These are phyloP conservation scores for Chionis minor DNA, from an alignment of 2,113 vertebrate species.

Conservation along the genomic window DNA sequence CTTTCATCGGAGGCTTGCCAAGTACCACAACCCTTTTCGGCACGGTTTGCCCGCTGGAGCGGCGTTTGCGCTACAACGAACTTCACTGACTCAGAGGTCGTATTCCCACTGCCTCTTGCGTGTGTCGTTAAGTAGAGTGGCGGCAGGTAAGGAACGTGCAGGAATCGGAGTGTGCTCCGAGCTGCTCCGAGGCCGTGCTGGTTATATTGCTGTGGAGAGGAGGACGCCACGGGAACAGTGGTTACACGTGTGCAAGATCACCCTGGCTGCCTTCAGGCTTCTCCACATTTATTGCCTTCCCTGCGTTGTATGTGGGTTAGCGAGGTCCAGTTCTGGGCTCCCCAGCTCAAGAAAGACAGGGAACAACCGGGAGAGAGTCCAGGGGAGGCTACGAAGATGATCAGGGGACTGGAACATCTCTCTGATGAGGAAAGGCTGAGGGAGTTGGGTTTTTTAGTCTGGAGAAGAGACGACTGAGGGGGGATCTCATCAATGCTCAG, in stretches of 20 bases:
- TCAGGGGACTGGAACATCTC: neutral
- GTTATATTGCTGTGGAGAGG: no score
- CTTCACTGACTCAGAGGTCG: neutral
- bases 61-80: neutral
- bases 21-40: neutral
- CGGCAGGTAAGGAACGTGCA: neutral
- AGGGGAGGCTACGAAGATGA: neutral
- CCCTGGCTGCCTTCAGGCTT: neutral
- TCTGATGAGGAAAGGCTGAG: neutral
- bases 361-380: neutral
- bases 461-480: neutral
- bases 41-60: neutral
- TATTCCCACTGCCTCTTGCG: neutral
- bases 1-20: neutral
- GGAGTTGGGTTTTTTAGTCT: no score
- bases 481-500: neutral
- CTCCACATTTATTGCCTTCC: neutral
- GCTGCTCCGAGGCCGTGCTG: no score
- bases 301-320: neutral
- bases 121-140: fast-evolving
- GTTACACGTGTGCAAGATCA: neutral
- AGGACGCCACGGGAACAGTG: no score
- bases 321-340: neutral
- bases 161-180: fast-evolving
- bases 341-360: neutral